Conservation (phyloP, 2,888 invertebrate species). For the Andrena bicolor region DNA sequence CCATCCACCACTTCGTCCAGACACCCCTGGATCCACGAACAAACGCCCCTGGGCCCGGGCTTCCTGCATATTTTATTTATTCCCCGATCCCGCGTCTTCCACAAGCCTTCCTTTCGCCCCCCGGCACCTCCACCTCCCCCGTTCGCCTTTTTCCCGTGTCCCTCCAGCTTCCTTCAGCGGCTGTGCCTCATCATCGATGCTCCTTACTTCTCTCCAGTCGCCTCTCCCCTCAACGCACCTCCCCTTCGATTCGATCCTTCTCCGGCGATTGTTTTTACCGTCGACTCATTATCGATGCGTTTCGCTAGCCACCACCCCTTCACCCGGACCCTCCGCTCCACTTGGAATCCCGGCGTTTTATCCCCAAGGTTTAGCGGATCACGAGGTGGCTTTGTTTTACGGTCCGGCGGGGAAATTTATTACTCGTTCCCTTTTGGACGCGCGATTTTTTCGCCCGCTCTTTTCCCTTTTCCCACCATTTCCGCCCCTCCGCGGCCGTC, state of each 20-base stretch:
- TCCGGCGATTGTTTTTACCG: conserved; percentile 48
- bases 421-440: conserved; percentile 49
- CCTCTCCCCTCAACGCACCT: background rate
- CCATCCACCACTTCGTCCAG: conserved; percentile 64
- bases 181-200: conserved; percentile 41
- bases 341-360: conserved; percentile 35
- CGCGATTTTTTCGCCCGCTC: conserved; percentile 34
- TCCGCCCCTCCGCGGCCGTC: background rate
- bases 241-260: conserved; percentile 19
- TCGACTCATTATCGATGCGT: conserved; percentile 58
- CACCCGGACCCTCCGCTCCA: background rate
- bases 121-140: background rate
- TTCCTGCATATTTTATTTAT: conserved; percentile 82
- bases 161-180: conserved; percentile 21
- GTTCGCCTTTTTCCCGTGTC: conserved; percentile 10
- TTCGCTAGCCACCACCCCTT: conserved; percentile 11
- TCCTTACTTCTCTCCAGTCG: conserved; percentile 10
- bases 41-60: conserved; percentile 75
- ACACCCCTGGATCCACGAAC: conserved; percentile 75
- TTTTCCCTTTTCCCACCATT: conserved; percentile 3
- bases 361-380: conserved; percentile 54
- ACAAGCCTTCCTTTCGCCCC: conserved; percentile 19
- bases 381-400: conserved; percentile 51
- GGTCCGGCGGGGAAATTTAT: conserved; percentile 53
- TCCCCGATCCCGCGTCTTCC: conserved; percentile 60